Percentiles rank a stretch among this genome's conserved stretches.
phyloP scores from a whole-genome alignment of 2,797 vertebrate species.

The Myripristis murdjan region DNA sequence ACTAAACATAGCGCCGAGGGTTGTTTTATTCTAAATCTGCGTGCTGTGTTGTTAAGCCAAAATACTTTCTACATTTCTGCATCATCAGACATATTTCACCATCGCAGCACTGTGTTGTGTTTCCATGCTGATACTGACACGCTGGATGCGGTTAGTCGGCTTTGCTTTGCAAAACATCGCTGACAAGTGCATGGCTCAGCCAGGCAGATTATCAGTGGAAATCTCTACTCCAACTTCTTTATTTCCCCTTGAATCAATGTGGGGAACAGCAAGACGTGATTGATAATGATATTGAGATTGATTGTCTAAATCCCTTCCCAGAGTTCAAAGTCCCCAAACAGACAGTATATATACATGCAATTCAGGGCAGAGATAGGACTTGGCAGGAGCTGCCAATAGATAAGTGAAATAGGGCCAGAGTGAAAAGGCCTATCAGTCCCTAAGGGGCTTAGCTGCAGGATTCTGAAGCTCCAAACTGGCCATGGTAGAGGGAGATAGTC shows the following conservation, averaged over 20 bases:
- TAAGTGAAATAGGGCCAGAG: slow-evolving; percentile 88
- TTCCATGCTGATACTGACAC: slow-evolving; percentile 29
- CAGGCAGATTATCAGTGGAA: slow-evolving; percentile 90
- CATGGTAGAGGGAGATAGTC: slow-evolving; percentile 80
- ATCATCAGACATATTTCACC: slow-evolving; percentile 10
- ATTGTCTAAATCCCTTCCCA: slow-evolving; percentile 91
- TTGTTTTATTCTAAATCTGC: slow-evolving; percentile 40
- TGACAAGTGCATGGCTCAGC: slow-evolving; percentile 86
- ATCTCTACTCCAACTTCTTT: slow-evolving; percentile 90
- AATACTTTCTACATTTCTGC: slow-evolving; percentile 30
- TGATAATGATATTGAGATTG: slow-evolving; percentile 94
- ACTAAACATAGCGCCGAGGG: slow-evolving; percentile 38
- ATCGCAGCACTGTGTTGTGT: slow-evolving; percentile 8
- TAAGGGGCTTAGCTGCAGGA: slow-evolving; percentile 85
- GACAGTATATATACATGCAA: slow-evolving; percentile 87
- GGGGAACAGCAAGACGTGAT: slow-evolving; percentile 87
- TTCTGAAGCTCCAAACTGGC: slow-evolving; percentile 85
- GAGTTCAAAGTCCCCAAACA: slow-evolving; percentile 90
- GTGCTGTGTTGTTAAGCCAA: slow-evolving; percentile 36
- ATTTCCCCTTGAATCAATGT: slow-evolving; percentile 88
- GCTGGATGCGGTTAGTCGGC: slow-evolving; percentile 56
- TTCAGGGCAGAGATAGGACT: slow-evolving; percentile 82
- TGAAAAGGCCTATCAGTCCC: slow-evolving; percentile 88
- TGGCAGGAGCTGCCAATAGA: slow-evolving; percentile 88
- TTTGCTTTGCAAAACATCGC: slow-evolving; percentile 68